Evolutionary conservation across 2,113 vertebrate species (phyloP).

Genomic region (Corythornis cristatus): DNA sequence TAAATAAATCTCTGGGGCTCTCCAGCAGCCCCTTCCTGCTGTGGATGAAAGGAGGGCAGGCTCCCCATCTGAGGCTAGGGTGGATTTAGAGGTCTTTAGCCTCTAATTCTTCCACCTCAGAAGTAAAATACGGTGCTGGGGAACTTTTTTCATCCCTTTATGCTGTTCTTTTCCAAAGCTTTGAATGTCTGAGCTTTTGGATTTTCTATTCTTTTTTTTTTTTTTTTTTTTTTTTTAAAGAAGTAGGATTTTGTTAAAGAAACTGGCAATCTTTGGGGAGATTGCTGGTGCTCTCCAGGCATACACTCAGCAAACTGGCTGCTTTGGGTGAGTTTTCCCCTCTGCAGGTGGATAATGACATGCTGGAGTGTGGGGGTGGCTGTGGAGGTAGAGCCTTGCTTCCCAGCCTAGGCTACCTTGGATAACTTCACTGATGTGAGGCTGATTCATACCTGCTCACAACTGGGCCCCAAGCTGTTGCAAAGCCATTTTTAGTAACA

Average conservation of each 20-base stretch:
- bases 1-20: not conserved
- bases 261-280: not conserved
- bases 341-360: not conserved
- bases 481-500: not conserved
- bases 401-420: not conserved
- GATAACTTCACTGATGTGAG: not conserved
- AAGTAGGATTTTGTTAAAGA: not conserved
- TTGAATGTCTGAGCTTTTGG: not conserved
- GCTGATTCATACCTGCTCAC: not conserved
- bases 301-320: not conserved
- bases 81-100: slow-evolving; percentile 5
- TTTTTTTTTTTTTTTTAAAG: not conserved
- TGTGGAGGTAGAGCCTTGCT: not conserved
- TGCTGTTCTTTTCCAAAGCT: not conserved
- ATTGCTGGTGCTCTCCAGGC: not conserved
- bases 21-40: accelerated
- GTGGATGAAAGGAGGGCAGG: not conserved
- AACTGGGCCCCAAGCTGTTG: not conserved
- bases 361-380: not conserved
- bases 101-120: not conserved
- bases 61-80: not conserved
- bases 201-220: no score
- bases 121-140: not conserved
- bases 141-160: not conserved
- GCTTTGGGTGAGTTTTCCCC: not conserved